A percentile compares a stretch with the other conserved stretches of the same genome.
These are phyloP conservation scores for Ametastegia equiseti DNA, from an alignment of 2,888 invertebrate genomes.

Conservation along the genomic window DNA sequence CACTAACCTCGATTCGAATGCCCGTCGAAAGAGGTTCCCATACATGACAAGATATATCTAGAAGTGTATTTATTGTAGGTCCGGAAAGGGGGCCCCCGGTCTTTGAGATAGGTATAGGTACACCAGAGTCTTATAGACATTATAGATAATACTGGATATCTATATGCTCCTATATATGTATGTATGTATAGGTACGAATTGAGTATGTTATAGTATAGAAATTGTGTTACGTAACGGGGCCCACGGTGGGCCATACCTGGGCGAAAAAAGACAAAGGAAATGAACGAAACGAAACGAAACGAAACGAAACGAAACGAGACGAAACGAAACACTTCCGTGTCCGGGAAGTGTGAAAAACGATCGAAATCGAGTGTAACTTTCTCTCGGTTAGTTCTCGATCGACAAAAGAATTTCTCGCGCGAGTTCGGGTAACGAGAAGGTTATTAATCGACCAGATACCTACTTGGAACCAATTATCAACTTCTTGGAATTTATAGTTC, in stretches of 20 bases:
- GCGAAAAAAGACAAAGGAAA: background rate
- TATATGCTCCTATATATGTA: too few relatives aligned
- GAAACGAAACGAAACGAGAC: too few relatives aligned
- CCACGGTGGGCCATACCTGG: background rate
- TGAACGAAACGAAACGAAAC: background rate
- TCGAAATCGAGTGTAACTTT: constrained; percentile 27
- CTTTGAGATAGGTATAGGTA: background rate
- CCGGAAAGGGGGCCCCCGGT: background rate
- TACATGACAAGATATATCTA: constrained; percentile 10
- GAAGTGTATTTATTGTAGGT: background rate
- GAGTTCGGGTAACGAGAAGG: background rate
- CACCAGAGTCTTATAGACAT: background rate
- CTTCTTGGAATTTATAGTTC: background rate
- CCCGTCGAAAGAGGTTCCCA: constrained; percentile 33
- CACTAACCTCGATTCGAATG: constrained; percentile 39
- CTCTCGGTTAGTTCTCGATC: background rate
- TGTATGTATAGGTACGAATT: background rate
- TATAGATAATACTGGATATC: too few relatives aligned
- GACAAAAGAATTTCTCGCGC: background rate
- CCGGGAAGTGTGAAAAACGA: constrained; percentile 33
- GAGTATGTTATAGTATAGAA: background rate
- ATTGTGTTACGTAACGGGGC: background rate
- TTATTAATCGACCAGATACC: background rate
- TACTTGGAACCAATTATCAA: background rate
- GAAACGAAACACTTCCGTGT: constrained; percentile 22